Conservation (phyloP, 2,888 invertebrate genomes). For the Pollenia angustigena region DNA sequence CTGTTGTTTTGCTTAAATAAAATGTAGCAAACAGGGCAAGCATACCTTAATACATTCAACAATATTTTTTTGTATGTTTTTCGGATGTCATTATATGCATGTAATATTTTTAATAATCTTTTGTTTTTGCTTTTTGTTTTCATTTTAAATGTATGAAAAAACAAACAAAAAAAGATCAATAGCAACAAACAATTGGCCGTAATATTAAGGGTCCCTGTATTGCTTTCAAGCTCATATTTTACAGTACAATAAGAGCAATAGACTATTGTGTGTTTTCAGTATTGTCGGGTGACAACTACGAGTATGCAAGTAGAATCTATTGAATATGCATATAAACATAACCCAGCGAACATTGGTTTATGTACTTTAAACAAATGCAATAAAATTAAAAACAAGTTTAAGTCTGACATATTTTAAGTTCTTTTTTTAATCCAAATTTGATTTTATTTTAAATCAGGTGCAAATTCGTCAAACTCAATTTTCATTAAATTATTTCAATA, state of each 20-base stretch:
- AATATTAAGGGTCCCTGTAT: conserved; percentile 8
- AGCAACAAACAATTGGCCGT: neutral
- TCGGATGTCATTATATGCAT: neutral
- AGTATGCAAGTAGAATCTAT: conserved; percentile 18
- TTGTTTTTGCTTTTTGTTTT: conserved; percentile 18
- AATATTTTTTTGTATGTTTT: neutral
- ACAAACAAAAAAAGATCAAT: neutral
- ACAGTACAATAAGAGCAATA: neutral
- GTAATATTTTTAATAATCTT: conserved; percentile 1
- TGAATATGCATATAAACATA: neutral
- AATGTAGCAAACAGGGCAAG: neutral
- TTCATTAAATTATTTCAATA: no score
- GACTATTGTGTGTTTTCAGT: neutral
- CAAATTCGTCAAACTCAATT: no score
- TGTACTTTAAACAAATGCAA: no score
- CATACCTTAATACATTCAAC: neutral
- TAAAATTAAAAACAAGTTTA: no score
- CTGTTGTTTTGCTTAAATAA: neutral
- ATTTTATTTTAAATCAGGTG: no score
- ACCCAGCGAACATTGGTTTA: neutral
- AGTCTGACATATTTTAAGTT: no score
- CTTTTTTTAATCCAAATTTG: no score
- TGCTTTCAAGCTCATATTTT: conserved; percentile 7
- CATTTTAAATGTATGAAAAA: conserved; percentile 9
- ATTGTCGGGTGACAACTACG: conserved; percentile 15